Evolutionary conservation across 1,140 invertebrate genomes (phyloP).

Genomic region (Ceratina australensis): DNA sequence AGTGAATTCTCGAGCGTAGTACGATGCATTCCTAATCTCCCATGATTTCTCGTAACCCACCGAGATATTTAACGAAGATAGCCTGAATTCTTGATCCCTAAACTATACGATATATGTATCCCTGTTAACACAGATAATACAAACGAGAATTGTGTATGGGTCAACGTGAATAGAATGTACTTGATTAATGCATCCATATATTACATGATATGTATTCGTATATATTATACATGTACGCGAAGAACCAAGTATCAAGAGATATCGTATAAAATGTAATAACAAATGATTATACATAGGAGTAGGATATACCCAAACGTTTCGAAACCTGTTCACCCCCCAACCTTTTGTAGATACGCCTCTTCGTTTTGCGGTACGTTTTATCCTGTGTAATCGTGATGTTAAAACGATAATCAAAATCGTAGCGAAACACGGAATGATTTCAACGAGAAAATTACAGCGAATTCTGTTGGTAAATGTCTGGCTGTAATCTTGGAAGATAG

Average conservation of each 20-base stretch:
- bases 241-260: slow-evolving; percentile 55
- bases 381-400: background rate
- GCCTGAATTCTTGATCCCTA: background rate
- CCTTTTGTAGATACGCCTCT: slow-evolving; percentile 30
- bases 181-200: slow-evolving; percentile 36
- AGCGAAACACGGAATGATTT: background rate
- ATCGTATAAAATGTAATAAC: slow-evolving; percentile 35
- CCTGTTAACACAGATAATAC: background rate
- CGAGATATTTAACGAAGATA: background rate
- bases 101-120: slow-evolving; percentile 5
- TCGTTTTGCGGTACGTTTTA: background rate
- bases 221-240: slow-evolving; percentile 20
- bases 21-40: slow-evolving; percentile 1
- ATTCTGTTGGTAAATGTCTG: background rate
- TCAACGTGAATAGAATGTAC: slow-evolving; percentile 35
- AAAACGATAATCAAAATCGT: background rate
- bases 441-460: background rate
- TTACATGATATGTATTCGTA: slow-evolving; percentile 27
- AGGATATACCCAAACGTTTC: slow-evolving; percentile 30
- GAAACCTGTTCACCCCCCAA: slow-evolving; percentile 2
- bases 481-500: slow-evolving; percentile 11
- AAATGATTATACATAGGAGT: slow-evolving; percentile 32
- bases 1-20: slow-evolving; percentile 4
- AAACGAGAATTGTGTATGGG: slow-evolving; percentile 9
- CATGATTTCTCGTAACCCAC: background rate